Conservation (phyloP, 1,140 invertebrate genomes). For the Lepidurus arcticus region DNA sequence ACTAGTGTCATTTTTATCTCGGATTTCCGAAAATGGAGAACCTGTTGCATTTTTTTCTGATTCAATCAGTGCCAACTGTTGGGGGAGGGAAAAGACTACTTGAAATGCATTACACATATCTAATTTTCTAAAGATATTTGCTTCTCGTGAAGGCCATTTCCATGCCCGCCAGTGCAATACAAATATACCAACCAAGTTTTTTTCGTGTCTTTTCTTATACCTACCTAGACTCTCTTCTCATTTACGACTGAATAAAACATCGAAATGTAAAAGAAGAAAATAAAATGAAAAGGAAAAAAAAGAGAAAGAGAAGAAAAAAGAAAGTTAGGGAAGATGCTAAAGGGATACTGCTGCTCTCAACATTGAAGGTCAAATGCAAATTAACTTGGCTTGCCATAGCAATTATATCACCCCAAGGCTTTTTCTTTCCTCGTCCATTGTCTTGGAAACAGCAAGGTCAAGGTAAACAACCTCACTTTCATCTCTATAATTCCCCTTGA, state of each 20-base stretch:
- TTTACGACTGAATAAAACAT: constrained; percentile 19
- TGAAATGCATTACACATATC: too few relatives aligned
- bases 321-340: not conserved
- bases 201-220: not conserved
- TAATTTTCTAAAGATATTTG: too few relatives aligned
- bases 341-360: not conserved
- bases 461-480: constrained; percentile 21
- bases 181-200: not conserved
- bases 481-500: not conserved
- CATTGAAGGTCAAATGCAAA: constrained; percentile 13
- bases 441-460: constrained; percentile 2
- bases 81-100: too few relatives aligned
- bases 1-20: too few relatives aligned
- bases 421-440: not conserved
- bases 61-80: too few relatives aligned
- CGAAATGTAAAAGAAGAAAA: not conserved
- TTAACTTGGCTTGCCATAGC: constrained; percentile 7
- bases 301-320: not conserved
- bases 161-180: too few relatives aligned
- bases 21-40: too few relatives aligned
- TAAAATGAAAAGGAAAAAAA: not conserved
- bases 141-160: too few relatives aligned
- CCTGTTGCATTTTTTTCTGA: too few relatives aligned
- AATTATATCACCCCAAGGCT: not conserved
- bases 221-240: not conserved